These are phyloP conservation scores for Pogonognathellus flavescens DNA, from an alignment of 1,140 invertebrate genomes.

Conservation along the genomic window DNA sequence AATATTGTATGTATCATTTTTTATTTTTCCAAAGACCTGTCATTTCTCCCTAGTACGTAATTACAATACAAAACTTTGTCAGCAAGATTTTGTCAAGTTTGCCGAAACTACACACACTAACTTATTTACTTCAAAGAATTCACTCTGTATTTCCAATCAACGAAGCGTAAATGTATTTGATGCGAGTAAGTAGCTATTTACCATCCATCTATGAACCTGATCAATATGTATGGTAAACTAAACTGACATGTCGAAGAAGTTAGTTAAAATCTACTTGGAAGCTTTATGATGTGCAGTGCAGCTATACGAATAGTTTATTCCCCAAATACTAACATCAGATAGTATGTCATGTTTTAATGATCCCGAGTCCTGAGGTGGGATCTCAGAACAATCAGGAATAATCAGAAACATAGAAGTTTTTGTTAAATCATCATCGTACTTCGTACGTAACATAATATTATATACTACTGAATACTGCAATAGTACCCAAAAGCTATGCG, in stretches of 20 bases:
- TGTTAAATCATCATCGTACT: no score
- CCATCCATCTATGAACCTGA: neutral
- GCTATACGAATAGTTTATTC: neutral
- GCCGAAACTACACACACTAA: no score
- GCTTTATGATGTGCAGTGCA: neutral
- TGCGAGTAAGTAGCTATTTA: neutral
- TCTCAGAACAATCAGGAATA: neutral
- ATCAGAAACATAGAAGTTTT: no score
- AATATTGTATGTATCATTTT: no score
- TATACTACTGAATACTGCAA: no score
- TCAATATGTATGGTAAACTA: conserved; percentile 35
- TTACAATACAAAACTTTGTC: neutral
- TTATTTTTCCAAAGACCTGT: no score
- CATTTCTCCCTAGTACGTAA: no score
- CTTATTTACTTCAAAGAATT: no score
- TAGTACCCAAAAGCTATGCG: no score
- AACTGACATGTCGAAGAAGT: neutral
- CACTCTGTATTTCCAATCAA: neutral
- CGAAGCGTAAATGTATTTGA: neutral
- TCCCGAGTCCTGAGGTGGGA: neutral
- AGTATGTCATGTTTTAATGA: neutral
- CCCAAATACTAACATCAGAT: neutral
- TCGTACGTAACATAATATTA: no score
- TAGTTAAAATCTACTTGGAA: neutral
- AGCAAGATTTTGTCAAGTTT: neutral